phyloP scores from a whole-genome alignment of 2,797 vertebrate species.

The Sebastolobus alascanus region DNA sequence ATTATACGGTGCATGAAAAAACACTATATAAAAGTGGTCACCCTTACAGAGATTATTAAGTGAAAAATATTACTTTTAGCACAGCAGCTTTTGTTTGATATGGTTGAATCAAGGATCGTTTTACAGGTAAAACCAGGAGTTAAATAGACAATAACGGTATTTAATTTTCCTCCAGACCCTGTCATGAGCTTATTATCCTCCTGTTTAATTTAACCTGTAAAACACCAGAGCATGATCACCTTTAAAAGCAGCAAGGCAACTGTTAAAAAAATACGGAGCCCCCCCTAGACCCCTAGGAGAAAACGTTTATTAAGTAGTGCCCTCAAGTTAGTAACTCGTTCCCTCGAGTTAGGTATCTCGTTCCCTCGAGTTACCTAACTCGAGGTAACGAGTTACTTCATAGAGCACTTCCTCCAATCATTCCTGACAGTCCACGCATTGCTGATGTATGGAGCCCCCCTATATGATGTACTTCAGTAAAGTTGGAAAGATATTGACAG shows the following conservation, averaged over 20 bases:
- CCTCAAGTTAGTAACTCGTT: no score
- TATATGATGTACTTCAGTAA: no score
- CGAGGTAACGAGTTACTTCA: no score
- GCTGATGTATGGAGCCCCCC: no score
- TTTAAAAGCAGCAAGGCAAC: background rate
- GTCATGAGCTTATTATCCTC: background rate
- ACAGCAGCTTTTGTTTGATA: background rate
- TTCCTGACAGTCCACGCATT: no score
- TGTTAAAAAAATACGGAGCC: background rate
- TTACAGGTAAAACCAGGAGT: background rate
- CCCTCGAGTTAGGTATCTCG: no score
- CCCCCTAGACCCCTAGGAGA: no score
- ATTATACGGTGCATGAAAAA: background rate
- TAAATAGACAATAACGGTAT: slow-evolving; percentile 3
- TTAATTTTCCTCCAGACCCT: background rate
- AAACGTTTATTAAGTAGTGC: no score
- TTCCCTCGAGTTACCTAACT: no score
- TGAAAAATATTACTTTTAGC: background rate
- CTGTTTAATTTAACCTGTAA: background rate
- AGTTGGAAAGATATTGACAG: no score
- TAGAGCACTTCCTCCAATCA: no score
- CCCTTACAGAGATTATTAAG: background rate
- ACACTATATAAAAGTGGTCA: background rate
- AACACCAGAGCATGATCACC: background rate
- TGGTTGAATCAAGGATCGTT: background rate